phyloP scores from a whole-genome alignment of 2,888 invertebrate genomes.

The Limnephilus lunatus region DNA sequence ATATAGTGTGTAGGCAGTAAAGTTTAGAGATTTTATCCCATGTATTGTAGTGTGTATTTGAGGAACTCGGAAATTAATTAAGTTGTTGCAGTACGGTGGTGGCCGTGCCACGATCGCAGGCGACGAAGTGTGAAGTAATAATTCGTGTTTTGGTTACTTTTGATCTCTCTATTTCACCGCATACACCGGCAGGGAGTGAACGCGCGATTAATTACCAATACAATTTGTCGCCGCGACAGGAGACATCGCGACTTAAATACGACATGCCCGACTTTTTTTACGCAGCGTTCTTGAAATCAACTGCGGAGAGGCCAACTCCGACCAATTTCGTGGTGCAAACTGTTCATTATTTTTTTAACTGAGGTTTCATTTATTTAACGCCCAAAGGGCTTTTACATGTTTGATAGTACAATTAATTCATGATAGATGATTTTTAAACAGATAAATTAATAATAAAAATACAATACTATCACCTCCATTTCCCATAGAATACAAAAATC shows the following conservation, averaged over 20 bases:
- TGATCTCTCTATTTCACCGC: slow-evolving; percentile 45
- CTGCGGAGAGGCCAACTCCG: not conserved
- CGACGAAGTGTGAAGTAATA: slow-evolving; percentile 56
- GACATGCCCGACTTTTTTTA: not conserved
- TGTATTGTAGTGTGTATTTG: too few relatives aligned
- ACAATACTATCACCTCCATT: too few relatives aligned
- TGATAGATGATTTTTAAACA: too few relatives aligned
- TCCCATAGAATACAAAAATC: too few relatives aligned
- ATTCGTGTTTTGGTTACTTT: slow-evolving; percentile 57
- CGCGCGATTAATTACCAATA: slow-evolving; percentile 26
- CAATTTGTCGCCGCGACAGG: slow-evolving; percentile 37
- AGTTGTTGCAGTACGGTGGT: not conserved
- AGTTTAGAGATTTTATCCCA: too few relatives aligned
- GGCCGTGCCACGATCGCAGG: slow-evolving; percentile 28
- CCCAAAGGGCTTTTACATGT: too few relatives aligned
- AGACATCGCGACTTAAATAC: not conserved
- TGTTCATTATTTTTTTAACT: not conserved
- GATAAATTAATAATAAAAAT: too few relatives aligned
- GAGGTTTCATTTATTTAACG: too few relatives aligned
- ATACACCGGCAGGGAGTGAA: slow-evolving; percentile 10
- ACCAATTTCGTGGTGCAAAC: not conserved
- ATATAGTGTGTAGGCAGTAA: too few relatives aligned
- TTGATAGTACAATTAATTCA: too few relatives aligned
- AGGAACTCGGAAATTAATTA: too few relatives aligned
- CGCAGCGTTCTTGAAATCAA: not conserved